Evolutionary conservation across 2,797 vertebrate genomes (phyloP).

Genomic region (Fistularia tabacaria): DNA sequence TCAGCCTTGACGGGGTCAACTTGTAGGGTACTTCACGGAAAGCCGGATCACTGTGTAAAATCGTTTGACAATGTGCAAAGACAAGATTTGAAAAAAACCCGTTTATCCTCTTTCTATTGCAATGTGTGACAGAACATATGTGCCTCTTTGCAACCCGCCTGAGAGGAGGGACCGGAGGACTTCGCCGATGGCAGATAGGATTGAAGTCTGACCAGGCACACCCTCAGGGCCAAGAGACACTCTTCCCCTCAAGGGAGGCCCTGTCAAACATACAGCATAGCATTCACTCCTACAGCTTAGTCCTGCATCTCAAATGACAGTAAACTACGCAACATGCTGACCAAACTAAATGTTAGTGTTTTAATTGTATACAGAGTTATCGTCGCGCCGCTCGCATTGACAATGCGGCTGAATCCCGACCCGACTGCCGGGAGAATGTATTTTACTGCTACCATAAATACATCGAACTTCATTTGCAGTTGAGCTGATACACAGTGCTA

Average conservation of each 20-base stretch:
- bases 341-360: constrained; percentile 22
- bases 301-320: constrained; percentile 21
- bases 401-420: too few relatives aligned
- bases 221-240: constrained; percentile 57
- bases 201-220: constrained; percentile 43
- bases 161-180: constrained; percentile 38
- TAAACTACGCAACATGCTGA: constrained; percentile 15
- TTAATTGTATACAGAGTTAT: constrained; percentile 10
- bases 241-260: constrained; percentile 39
- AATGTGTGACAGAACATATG: constrained; percentile 38
- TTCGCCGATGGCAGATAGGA: constrained; percentile 36
- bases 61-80: constrained; percentile 3
- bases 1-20: background rate
- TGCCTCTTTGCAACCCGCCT: constrained; percentile 43
- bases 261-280: constrained; percentile 49
- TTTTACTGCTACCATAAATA: too few relatives aligned
- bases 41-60: background rate
- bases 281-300: constrained; percentile 19
- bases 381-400: too few relatives aligned
- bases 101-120: constrained; percentile 10
- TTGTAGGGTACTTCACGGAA: background rate
- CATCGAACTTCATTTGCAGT: too few relatives aligned
- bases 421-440: too few relatives aligned
- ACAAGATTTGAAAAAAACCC: background rate
- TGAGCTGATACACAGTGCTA: too few relatives aligned